These are phyloP conservation scores for Polyommatus iphigenia DNA, from an alignment of 2,888 invertebrate genomes.

Conservation along the genomic window DNA sequence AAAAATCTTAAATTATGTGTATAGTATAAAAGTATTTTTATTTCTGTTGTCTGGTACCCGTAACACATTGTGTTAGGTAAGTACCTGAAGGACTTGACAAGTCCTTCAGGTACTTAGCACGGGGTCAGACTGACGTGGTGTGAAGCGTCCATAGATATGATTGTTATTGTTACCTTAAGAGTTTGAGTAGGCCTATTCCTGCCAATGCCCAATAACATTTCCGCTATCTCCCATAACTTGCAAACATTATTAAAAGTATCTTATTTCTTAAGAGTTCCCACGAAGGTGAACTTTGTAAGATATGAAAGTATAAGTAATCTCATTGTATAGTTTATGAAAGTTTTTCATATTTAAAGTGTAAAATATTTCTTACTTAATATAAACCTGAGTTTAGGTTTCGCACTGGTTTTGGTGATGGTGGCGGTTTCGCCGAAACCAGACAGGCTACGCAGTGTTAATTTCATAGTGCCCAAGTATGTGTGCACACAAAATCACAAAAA, in stretches of 20 bases:
- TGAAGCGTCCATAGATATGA: too few relatives aligned
- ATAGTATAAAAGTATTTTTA: background rate
- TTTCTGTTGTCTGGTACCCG: background rate
- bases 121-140: background rate
- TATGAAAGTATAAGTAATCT: constrained; percentile 63
- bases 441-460: background rate
- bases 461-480: background rate
- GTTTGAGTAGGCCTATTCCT: background rate
- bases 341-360: constrained; percentile 9
- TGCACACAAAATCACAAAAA: too few relatives aligned
- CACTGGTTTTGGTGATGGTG: background rate
- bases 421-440: background rate
- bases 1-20: background rate
- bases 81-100: too few relatives aligned
- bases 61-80: too few relatives aligned
- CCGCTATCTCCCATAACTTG: constrained; percentile 38
- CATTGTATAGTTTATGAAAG: constrained; percentile 41
- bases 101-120: too few relatives aligned
- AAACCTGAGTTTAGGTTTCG: background rate
- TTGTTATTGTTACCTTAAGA: too few relatives aligned
- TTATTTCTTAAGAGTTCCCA: constrained; percentile 60
- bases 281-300: constrained; percentile 55
- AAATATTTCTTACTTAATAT: background rate
- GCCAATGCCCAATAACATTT: background rate
- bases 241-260: constrained; percentile 49